Base-by-base conservation (phyloP, 1,140 invertebrate species). In the Penaeus chinensis region DNA sequence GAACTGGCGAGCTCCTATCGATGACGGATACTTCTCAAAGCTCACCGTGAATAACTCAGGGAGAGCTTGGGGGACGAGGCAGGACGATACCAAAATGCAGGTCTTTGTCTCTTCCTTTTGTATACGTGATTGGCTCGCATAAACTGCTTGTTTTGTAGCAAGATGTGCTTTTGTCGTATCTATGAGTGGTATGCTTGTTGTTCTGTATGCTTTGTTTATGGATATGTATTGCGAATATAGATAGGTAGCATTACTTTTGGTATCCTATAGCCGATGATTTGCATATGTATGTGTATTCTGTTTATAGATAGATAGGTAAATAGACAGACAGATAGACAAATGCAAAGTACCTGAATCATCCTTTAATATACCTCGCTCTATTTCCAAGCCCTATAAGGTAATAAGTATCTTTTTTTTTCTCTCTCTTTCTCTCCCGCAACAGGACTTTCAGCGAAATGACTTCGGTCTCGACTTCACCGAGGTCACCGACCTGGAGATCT, bases 401-500 rank as follows among this genome's bases (percentile, higher is more conserved):
- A 32, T 32, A 32, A 32, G 32, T 32, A 32, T 32, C 32, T 1
- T 32, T 32, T 32, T 1, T 32, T 32, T 32, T 2, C 66, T 3
- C n/a, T 5, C 8, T 5, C 16, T 54, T 13, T 54, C 54, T 54
- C 65, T 24, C 60, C 10, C 16, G 11, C 37, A 27, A 54, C 80
- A 87, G 85, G 85, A 87, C 60, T 82, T 74, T 16, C 24, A 61
- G 18, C 85, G 85, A 13, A 37, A 63, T 76, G 79, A 87, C 22
- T 54, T 77, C 18, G 83, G 83, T 19, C n/a, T 81, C 20, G 32
- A 63, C 3, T 63, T 42, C 27, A 22, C 82, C 3, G 74, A 96
- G 89, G 92, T 97, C 11, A 92, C 94, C 3, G 94, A 96, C 90
- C 69, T 97, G 90, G 95, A 95, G 90, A 93, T 94, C 69, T 97